Evolutionary conservation across 2,113 vertebrate genomes (phyloP).

Genomic region (Dasypus novemcinctus): DNA sequence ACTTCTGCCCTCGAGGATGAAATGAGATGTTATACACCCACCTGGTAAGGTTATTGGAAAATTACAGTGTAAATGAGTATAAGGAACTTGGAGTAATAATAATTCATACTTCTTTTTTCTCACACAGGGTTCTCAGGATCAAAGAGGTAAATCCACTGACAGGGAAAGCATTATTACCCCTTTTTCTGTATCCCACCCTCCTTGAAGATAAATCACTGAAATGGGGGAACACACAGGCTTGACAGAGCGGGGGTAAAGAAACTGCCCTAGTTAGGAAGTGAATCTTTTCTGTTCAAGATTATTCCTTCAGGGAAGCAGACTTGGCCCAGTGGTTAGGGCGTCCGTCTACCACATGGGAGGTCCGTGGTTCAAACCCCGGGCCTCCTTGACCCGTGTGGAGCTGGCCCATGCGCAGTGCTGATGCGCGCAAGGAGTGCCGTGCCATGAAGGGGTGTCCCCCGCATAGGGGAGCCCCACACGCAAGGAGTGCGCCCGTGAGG

Average conservation of each 20-base stretch:
- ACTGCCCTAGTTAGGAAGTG: background rate
- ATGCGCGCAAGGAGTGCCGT: too few species aligned
- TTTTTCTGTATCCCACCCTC: background rate
- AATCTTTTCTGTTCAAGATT: too few species aligned
- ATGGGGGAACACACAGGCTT: background rate
- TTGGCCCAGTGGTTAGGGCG: too few species aligned
- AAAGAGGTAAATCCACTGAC: background rate
- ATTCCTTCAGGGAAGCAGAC: too few species aligned
- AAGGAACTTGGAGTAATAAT: background rate
- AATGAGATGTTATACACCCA: background rate
- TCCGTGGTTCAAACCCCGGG: too few species aligned
- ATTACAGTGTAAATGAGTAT: background rate
- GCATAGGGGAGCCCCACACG: too few species aligned
- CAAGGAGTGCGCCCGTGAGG: too few species aligned
- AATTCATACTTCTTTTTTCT: too few species aligned
- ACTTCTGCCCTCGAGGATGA: background rate
- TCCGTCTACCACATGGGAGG: too few species aligned
- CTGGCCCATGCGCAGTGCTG: too few species aligned
- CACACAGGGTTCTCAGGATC: background rate
- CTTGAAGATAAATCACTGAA: background rate
- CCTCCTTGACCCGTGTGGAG: too few species aligned
- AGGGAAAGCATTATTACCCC: background rate
- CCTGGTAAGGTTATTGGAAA: background rate
- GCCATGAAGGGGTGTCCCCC: too few species aligned
- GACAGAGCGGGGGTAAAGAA: background rate